Evolutionary conservation across 2,888 invertebrate species (phyloP), one percentile per base, ranked within the genome.

Genomic region (Catocala fraxini): DNA sequence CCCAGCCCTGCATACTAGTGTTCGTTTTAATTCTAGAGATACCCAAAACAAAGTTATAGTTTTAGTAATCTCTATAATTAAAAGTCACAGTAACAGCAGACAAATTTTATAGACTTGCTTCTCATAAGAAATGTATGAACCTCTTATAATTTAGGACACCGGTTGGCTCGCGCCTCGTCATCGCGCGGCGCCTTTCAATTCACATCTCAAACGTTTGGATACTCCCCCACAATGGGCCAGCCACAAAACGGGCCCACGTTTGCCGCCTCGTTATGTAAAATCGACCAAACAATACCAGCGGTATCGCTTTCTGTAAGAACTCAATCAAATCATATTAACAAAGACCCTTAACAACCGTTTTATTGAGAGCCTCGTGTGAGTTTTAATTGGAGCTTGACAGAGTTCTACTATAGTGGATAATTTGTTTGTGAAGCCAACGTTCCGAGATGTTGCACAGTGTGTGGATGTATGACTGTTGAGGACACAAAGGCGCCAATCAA

Each of bases 211-310:
- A 87, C 91, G 89, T 87, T 90, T 83, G 87, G 86, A 77, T 85
- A 85, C 92, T 86, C 93, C 91, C 92, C 90, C 91, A 89, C 92
- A 88, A 88, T 84, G 81, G 84, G 70, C 76, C 76, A 78, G 66
- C 69, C 83, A 90, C 89, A 91, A 91, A 90, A 89, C 81, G 79
- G 35, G 68, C 79, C 81, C 75, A 82, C 89, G 91, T 89, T 90
- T 89, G 89, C 90, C 89, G 90, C 84, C 91, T 93, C 93, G 92
- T 93, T 93, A 92, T 92, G 90, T 93, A 92, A 92, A 92, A 87
- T 87, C 89, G 77, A 65, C 85, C 89, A 93, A 93, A 93, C 93
- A 93, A 93, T 89, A 84, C 85, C 69, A 78, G 82, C 84, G 82
- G 87, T 90, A 92, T 93, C 92, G 89, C 87, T 93, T 93, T 92